Evolutionary conservation across 1,140 invertebrate species (phyloP).

Genomic region (Helicoverpa armigera): DNA sequence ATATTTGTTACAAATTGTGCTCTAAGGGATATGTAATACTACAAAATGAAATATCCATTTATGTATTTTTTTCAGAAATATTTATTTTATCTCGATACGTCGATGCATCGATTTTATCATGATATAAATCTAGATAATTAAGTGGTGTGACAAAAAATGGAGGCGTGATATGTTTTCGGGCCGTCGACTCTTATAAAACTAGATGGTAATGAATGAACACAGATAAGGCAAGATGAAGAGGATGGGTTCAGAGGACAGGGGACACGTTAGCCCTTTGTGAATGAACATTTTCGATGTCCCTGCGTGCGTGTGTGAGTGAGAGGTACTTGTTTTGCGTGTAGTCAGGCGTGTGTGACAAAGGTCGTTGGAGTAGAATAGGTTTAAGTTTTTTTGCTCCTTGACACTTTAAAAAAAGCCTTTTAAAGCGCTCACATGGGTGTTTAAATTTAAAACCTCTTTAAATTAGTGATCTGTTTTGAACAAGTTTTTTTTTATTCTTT

Average conservation of each 20-base stretch:
- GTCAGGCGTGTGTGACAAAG: conserved; percentile 57
- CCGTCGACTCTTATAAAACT: conserved; percentile 83
- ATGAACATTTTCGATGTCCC: conserved; percentile 61
- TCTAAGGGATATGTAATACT: background rate
- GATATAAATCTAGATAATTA: conserved; percentile 86
- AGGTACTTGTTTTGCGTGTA: conserved; percentile 56
- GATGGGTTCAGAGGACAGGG: conserved; percentile 66
- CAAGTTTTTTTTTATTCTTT: background rate
- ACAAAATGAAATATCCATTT: conserved; percentile 45
- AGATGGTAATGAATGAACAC: conserved; percentile 85
- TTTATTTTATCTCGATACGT: conserved; percentile 73
- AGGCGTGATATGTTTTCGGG: conserved; percentile 82
- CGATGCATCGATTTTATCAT: conserved; percentile 79
- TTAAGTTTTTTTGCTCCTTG: conserved; percentile 46
- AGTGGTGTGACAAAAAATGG: conserved; percentile 85
- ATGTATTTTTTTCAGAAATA: conserved; percentile 69
- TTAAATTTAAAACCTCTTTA: conserved; percentile 9
- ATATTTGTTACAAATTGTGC: no score
- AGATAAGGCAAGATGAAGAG: conserved; percentile 80
- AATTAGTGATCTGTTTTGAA: background rate
- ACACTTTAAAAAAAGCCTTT: conserved; percentile 39
- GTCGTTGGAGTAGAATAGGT: conserved; percentile 46
- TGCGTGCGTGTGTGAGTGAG: conserved; percentile 52
- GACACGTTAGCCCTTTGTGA: conserved; percentile 71
- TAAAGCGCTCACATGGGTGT: conserved; percentile 8